phyloP scores from a whole-genome alignment of 2,113 vertebrate genomes.

The Polypterus bichir region DNA sequence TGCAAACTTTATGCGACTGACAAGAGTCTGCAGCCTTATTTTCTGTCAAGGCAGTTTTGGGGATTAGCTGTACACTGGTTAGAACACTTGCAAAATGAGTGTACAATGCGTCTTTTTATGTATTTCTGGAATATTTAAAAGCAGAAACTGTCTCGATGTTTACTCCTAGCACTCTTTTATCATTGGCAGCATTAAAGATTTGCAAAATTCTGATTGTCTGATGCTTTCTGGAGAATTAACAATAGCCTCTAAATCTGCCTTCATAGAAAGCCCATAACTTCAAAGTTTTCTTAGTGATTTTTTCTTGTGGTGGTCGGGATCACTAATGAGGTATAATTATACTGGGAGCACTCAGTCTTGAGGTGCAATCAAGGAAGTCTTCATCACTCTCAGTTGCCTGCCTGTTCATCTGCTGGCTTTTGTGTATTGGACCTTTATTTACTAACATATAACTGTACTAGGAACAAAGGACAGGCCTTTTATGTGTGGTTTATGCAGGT shows the following conservation, averaged over 20 bases:
- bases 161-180: too few species aligned
- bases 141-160: too few species aligned
- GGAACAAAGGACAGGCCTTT: slow-evolving; percentile 3
- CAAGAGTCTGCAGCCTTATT: too few species aligned
- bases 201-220: neutral
- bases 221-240: slow-evolving; percentile 2
- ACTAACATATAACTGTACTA: slow-evolving; percentile 4
- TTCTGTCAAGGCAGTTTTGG: too few species aligned
- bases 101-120: too few species aligned
- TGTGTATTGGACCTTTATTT: slow-evolving; percentile 11
- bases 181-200: neutral
- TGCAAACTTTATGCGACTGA: too few species aligned
- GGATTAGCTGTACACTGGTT: too few species aligned
- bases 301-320: slow-evolving; percentile 3
- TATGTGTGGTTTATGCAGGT: neutral
- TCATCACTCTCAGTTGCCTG: slow-evolving; percentile 10
- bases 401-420: slow-evolving; percentile 9
- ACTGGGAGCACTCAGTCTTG: slow-evolving; percentile 8
- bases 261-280: slow-evolving; percentile 12
- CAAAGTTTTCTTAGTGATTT: slow-evolving; percentile 11
- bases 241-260: slow-evolving; percentile 6
- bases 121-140: too few species aligned
- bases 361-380: slow-evolving; percentile 13
- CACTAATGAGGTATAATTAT: slow-evolving; percentile 18
- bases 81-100: too few species aligned